Evolutionary conservation across 64 coral and sea anemone species (phyloP).

Genomic region (Platygyra sinensis): DNA sequence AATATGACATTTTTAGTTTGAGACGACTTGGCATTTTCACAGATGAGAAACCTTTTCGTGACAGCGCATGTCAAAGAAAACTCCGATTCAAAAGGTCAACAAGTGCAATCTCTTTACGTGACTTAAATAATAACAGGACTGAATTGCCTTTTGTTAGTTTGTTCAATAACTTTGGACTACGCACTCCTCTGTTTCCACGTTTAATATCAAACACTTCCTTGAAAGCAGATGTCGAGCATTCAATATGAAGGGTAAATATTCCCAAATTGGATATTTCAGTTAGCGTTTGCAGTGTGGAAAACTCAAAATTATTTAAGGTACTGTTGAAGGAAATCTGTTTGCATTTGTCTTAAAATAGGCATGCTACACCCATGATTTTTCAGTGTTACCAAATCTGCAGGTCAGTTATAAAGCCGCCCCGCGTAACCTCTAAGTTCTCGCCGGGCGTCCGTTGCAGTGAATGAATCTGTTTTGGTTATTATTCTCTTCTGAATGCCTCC

Average conservation of each 20-base stretch:
- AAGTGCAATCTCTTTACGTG: slow-evolving; percentile 30
- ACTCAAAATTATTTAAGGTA: background rate
- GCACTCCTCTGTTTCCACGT: background rate
- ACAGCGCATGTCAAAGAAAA: background rate
- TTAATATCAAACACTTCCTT: background rate
- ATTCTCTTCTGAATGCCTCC: too few species aligned
- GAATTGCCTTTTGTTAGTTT: background rate
- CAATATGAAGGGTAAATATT: too few species aligned
- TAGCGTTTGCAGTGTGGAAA: background rate
- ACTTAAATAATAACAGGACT: slow-evolving; percentile 14
- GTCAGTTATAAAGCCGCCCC: too few species aligned
- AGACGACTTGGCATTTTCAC: background rate
- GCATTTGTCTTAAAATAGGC: background rate
- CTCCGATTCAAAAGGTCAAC: slow-evolving; percentile 9
- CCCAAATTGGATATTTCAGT: too few species aligned
- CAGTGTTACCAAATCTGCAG: too few species aligned
- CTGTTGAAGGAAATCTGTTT: background rate
- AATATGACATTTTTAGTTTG: background rate
- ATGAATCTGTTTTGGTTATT: too few species aligned
- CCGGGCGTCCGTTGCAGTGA: too few species aligned
- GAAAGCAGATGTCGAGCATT: too few species aligned
- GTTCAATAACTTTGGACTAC: background rate
- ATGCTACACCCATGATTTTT: too few species aligned
- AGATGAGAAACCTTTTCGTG: background rate
- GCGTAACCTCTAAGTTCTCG: too few species aligned